Conservation (phyloP, 2,113 vertebrate genomes). For the Peromyscus californicus region DNA sequence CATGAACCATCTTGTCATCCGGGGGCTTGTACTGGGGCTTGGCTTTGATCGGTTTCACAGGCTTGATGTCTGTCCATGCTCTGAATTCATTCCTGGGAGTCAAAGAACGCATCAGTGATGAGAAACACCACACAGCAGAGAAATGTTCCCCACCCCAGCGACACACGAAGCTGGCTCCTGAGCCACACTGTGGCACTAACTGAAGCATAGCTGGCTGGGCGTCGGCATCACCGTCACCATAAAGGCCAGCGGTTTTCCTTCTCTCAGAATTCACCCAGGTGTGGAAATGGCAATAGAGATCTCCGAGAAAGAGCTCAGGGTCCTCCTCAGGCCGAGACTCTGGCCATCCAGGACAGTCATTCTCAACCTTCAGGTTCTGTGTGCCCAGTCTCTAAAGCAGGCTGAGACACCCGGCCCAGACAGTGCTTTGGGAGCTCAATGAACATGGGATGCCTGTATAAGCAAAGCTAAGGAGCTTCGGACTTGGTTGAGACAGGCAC, state of each 20-base stretch:
- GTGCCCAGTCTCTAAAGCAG: neutral
- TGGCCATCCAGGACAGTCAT: rapidly evolving
- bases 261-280: neutral
- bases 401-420: neutral
- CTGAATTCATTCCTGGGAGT: constrained; percentile 95
- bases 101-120: constrained; percentile 47
- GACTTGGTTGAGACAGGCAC: neutral
- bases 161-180: neutral
- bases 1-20: constrained; percentile 91
- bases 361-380: neutral
- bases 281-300: neutral
- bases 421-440: neutral
- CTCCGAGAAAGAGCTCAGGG: neutral
- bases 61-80: constrained; percentile 95
- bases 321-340: neutral
- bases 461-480: neutral
- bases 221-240: neutral
- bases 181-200: rapidly evolving
- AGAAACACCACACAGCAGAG: neutral
- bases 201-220: neutral
- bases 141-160: rapidly evolving
- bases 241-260: neutral
- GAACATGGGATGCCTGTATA: neutral
- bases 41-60: constrained; percentile 93
- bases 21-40: constrained; percentile 95